Evolutionary conservation across 2,888 invertebrate genomes (phyloP), one percentile per base, ranked within the genome.

Genomic region (Himalopsyche kuldschensis): DNA sequence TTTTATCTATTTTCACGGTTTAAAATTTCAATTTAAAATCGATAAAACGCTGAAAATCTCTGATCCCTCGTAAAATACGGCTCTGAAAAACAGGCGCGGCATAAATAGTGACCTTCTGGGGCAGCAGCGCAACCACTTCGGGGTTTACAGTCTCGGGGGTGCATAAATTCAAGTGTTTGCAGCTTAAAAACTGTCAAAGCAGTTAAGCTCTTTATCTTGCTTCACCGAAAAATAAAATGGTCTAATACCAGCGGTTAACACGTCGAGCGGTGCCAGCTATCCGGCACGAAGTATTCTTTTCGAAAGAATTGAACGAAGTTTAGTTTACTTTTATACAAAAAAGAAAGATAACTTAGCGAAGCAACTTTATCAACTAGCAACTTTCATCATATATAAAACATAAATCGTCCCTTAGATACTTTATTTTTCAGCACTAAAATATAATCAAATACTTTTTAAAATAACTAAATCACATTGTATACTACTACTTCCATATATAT

Each of bases 131-230:
- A 77, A 77, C 69, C 47, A 48, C 77, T 77, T 55, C 55, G 77
- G 75, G 41, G 55, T 30, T 69, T 48, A 41, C 27, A 69, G 24
- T 55, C 81, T 81, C 55, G n/a, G 20, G 75, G 77, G 79, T 48
- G 81, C 35, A 83, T 84, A 83, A 79, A 83, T 84, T 82, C 81
- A 75, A 32, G 48, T 77, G 76, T 63, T 30, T 31, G 47, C 80
- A 47, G 77, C 76, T 80, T 83, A 81, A 82, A 82, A 83, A 84
- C 84, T 84, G 82, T 79, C 84, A 83, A 79, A 79, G 82, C 84
- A 75, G 81, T 79, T 83, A 78, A 79, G 47, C 81, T 69, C 78
- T 80, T 79, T 83, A 78, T 81, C 83, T 83, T 81, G 77, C 48
- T 81, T 30, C 35, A 10, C 20, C 41, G 78, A 77, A 47, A 48